A percentile compares a stretch with the other conserved stretches of the same genome.
These are phyloP conservation scores for Perizoma flavofasciatum DNA, from an alignment of 2,888 invertebrate species.

Conservation along the genomic window DNA sequence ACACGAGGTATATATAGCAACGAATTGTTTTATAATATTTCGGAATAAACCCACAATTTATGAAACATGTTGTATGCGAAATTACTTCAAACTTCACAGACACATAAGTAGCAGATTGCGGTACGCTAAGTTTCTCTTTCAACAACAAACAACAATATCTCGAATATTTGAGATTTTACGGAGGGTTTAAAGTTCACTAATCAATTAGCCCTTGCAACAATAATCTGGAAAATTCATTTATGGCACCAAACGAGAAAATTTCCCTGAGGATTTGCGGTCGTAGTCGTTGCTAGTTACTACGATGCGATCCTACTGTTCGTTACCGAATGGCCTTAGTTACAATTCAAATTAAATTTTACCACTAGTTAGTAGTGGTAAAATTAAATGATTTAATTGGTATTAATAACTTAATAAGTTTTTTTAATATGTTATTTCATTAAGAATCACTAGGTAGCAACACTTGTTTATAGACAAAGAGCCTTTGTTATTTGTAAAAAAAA, in stretches of 20 bases:
- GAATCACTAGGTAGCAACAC: too few species aligned
- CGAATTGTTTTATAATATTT: conserved; percentile 25
- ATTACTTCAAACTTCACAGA: conserved; percentile 38
- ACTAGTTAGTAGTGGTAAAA: too few species aligned
- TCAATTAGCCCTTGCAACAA: conserved; percentile 28
- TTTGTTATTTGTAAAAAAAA: too few species aligned
- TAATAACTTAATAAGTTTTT: too few species aligned
- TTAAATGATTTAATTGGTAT: too few species aligned
- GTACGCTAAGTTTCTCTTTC: conserved; percentile 30
- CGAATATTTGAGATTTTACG: conserved; percentile 28
- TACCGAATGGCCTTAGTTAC: too few species aligned
- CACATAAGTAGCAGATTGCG: conserved; percentile 36
- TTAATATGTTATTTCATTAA: too few species aligned
- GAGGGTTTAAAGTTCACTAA: conserved; percentile 19
- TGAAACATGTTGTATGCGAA: conserved; percentile 26
- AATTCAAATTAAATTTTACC: too few species aligned
- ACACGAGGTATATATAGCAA: too few species aligned
- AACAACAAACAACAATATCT: conserved; percentile 35
- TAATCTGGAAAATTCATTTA: conserved; percentile 27
- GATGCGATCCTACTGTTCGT: too few species aligned
- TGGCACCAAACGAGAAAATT: conserved; percentile 24
- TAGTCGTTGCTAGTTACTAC: conserved; percentile 1
- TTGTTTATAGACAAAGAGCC: too few species aligned
- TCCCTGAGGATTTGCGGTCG: conserved; percentile 13
- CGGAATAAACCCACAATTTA: conserved; percentile 18